These are phyloP conservation scores for Drosophila watanabei DNA, from an alignment of 1,140 invertebrate species.

Conservation along the genomic window DNA sequence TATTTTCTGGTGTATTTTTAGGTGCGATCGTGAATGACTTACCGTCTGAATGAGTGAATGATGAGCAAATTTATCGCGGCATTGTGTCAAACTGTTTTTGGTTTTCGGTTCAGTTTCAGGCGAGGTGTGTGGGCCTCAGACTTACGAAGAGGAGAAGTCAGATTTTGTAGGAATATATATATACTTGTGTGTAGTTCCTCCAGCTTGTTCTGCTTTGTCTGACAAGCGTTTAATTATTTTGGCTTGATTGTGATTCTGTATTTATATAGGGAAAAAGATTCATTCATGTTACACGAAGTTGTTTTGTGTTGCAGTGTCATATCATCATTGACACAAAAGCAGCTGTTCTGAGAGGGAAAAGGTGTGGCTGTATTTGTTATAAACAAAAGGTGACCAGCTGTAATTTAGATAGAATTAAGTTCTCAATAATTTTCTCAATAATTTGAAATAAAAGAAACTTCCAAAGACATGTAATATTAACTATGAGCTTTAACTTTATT, in stretches of 20 bases:
- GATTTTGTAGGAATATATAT: conserved; percentile 1
- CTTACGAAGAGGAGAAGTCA: neutral
- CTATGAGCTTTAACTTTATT: neutral
- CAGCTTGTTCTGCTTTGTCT: conserved; percentile 62
- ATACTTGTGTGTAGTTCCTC: conserved; percentile 45
- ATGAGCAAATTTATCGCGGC: conserved; percentile 84
- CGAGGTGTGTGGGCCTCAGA: conserved; percentile 66
- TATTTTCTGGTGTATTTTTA: conserved; percentile 66
- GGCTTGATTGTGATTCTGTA: conserved; percentile 57
- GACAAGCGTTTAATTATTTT: conserved; percentile 85
- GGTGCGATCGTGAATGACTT: conserved; percentile 78
- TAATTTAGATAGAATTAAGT: neutral
- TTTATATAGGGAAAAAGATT: conserved; percentile 46
- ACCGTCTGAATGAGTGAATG: conserved; percentile 81
- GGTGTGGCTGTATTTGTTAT: conserved; percentile 15
- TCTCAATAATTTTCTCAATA: no score
- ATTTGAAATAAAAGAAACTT: neutral
- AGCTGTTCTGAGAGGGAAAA: conserved; percentile 45
- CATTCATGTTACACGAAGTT: conserved; percentile 68
- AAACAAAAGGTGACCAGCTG: neutral
- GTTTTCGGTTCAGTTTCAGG: conserved; percentile 14
- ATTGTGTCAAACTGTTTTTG: conserved; percentile 76
- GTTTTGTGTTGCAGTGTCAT: conserved; percentile 45
- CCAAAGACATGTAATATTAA: neutral
- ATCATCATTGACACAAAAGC: conserved; percentile 69